Percentiles rank a stretch among this genome's conserved stretches.
Evolutionary conservation across 2,113 vertebrate genomes (phyloP).

Genomic region (Tupaia chinensis): DNA sequence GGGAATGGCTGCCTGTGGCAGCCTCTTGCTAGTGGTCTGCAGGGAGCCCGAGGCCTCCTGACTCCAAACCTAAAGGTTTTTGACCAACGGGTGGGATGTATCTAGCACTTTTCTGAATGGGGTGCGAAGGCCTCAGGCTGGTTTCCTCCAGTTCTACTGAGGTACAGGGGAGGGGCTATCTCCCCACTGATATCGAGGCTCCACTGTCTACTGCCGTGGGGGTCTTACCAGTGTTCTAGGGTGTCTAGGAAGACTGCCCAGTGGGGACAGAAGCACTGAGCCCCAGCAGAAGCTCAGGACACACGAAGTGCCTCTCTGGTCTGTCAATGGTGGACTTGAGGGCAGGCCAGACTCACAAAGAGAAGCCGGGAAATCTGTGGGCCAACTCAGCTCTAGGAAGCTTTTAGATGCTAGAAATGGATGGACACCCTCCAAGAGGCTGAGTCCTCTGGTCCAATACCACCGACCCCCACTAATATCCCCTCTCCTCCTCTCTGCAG

Average conservation of each 20-base stretch:
- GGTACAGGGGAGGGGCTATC: neutral
- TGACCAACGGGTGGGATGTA: neutral
- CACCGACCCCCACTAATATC: rapidly evolving
- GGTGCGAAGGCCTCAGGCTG: neutral
- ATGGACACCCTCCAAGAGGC: neutral
- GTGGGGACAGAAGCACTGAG: neutral
- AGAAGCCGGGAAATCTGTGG: neutral
- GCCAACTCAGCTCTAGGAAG: neutral
- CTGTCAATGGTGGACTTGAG: rapidly evolving
- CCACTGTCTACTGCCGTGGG: no score
- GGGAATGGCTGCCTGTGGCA: neutral
- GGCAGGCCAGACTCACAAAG: neutral
- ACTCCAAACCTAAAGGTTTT: neutral
- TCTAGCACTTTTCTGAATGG: neutral
- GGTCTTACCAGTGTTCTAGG: neutral
- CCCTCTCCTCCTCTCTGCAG: neutral
- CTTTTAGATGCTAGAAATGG: neutral
- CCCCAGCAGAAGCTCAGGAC: neutral
- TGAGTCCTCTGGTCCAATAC: neutral
- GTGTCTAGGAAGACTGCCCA: neutral
- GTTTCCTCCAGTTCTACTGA: neutral
- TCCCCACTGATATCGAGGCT: neutral
- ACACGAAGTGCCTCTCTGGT: no score
- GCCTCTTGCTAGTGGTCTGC: neutral
- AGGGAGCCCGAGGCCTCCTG: neutral